Percentiles rank a stretch among this genome's conserved stretches.
phyloP scores from a whole-genome alignment of 2,888 invertebrate species.

The Pilophorus perplexus region DNA sequence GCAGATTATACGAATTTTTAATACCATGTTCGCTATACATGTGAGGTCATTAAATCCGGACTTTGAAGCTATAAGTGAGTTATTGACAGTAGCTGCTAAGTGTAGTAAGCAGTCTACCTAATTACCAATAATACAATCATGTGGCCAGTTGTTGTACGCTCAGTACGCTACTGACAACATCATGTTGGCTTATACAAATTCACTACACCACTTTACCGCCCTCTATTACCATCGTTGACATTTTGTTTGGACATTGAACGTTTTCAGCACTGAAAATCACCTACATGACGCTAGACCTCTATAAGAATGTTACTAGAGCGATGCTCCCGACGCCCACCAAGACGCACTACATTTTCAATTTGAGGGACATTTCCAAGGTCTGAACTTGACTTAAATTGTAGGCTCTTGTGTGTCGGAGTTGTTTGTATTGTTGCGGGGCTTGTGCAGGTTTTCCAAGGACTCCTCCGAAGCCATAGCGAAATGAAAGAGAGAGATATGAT shows the following conservation, averaged over 20 bases:
- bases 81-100: too few species aligned
- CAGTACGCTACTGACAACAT: too few species aligned
- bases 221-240: too few species aligned
- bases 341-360: conserved; percentile 85
- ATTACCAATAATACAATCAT: too few species aligned
- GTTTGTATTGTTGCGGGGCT: too few species aligned
- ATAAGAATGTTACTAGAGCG: conserved; percentile 67
- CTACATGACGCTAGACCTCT: conserved; percentile 72
- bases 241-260: too few species aligned
- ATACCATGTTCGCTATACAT: conserved; percentile 79
- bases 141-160: too few species aligned
- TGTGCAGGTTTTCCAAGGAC: conserved; percentile 63
- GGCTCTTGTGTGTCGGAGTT: background rate
- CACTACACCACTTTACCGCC: too few species aligned
- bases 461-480: conserved; percentile 73
- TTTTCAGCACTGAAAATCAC: conserved; percentile 61
- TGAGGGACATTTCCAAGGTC: conserved; percentile 83
- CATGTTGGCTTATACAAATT: too few species aligned
- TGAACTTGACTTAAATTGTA: background rate
- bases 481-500: conserved; percentile 70
- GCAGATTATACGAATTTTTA: conserved; percentile 76
- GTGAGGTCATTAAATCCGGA: conserved; percentile 74
- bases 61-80: conserved; percentile 66
- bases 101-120: too few species aligned
- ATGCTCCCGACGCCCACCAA: conserved; percentile 85